Conservation (phyloP, 2,797 vertebrate species). For the Podarcis lilfordi region DNA sequence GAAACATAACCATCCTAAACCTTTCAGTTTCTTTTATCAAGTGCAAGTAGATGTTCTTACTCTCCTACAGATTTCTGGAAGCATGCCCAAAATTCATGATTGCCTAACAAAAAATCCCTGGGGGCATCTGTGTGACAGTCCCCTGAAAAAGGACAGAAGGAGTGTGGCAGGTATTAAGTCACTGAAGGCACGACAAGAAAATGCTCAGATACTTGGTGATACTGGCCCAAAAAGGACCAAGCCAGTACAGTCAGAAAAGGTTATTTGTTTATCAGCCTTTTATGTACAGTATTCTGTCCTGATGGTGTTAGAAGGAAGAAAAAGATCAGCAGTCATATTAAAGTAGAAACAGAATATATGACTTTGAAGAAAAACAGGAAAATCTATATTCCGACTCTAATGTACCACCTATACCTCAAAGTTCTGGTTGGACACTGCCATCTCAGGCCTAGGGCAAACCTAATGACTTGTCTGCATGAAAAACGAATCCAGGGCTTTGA, state of each 20-base stretch:
- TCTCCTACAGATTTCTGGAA: neutral
- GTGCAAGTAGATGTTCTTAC: neutral
- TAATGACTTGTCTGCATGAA: neutral
- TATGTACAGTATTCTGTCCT: neutral
- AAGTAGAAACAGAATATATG: too few relatives aligned
- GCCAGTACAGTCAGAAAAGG: neutral
- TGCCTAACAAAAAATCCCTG: neutral
- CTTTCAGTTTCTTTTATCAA: constrained; percentile 3
- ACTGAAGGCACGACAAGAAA: neutral
- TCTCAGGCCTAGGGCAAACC: neutral
- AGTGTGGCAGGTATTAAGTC: constrained; percentile 1
- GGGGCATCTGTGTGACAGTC: neutral
- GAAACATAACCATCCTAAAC: neutral
- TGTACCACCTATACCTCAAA: neutral
- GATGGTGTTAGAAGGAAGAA: neutral
- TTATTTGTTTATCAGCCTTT: neutral
- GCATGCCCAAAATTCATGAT: neutral
- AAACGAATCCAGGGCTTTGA: neutral
- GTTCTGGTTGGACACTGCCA: neutral
- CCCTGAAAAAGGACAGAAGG: neutral
- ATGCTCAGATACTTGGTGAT: neutral
- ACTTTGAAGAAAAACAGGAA: neutral
- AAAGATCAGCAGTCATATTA: neutral
- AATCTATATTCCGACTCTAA: neutral
- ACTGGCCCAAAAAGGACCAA: neutral